Percentiles rank a stretch among this genome's conserved stretches.
Evolutionary conservation across 1,140 invertebrate genomes (phyloP).

Genomic region (Pseudachorutes palmiensis): DNA sequence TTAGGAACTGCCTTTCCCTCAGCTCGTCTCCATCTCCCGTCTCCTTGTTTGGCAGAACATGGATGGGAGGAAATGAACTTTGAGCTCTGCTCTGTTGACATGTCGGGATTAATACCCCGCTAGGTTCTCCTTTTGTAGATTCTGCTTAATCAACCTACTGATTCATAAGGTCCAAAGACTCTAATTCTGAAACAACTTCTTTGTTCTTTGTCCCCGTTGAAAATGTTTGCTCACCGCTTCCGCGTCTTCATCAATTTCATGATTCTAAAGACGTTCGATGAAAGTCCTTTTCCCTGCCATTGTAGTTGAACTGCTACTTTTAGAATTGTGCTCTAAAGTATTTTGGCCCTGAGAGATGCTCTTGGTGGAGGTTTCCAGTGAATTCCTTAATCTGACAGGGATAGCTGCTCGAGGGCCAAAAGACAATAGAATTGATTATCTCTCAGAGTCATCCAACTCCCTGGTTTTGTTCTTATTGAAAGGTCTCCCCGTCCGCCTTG

Average conservation of each 20-base stretch:
- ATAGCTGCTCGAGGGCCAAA: background rate
- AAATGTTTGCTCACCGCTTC: background rate
- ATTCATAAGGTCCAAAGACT: background rate
- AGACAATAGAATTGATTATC: conserved; percentile 11
- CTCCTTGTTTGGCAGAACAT: background rate
- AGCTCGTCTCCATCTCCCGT: background rate
- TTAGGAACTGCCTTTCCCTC: background rate
- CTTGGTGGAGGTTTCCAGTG: background rate
- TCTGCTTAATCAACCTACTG: conserved; percentile 3
- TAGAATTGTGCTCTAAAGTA: background rate
- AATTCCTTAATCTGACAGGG: conserved; percentile 5
- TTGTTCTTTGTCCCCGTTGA: background rate
- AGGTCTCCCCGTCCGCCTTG: conserved; percentile 32
- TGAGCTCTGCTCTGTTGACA: background rate
- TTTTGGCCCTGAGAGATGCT: background rate
- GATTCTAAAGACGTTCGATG: background rate
- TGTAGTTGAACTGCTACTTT: background rate
- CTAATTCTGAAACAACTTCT: background rate
- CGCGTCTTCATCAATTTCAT: background rate
- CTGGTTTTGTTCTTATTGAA: conserved; percentile 1
- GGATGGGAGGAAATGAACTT: background rate
- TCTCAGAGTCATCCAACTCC: background rate
- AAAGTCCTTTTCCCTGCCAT: background rate
- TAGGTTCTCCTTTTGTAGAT: no score
- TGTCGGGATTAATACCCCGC: background rate